phyloP scores from a whole-genome alignment of 1,140 invertebrate species.

The Psilanteris sp. region DNA sequence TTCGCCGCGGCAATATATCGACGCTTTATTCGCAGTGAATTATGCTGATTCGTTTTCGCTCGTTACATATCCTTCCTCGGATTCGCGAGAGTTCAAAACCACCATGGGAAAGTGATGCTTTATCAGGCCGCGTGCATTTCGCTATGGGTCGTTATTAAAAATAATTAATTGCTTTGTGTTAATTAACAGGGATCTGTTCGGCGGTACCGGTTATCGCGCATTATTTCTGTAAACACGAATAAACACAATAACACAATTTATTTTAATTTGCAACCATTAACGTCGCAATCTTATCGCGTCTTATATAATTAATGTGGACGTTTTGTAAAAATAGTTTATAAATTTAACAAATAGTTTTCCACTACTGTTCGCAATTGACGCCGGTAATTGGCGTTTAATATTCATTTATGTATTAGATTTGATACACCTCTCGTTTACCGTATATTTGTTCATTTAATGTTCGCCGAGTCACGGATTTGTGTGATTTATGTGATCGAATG shows the following conservation, averaged over 20 bases:
- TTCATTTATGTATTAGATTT: too few relatives aligned
- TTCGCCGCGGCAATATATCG: slow-evolving; percentile 47
- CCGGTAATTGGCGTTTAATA: too few relatives aligned
- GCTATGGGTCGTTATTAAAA: slow-evolving; percentile 15
- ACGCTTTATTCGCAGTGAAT: slow-evolving; percentile 50
- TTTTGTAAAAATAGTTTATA: too few relatives aligned
- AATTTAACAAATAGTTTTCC: too few relatives aligned
- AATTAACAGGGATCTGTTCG: slow-evolving; percentile 28
- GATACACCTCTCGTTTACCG: too few relatives aligned
- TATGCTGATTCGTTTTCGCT: slow-evolving; percentile 55
- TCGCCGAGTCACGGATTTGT: too few relatives aligned
- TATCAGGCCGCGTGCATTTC: background rate
- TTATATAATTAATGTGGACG: too few relatives aligned
- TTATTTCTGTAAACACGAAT: slow-evolving; percentile 9
- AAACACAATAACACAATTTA: slow-evolving; percentile 10
- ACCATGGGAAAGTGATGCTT: slow-evolving; percentile 41
- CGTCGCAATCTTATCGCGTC: too few relatives aligned
- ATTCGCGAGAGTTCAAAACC: slow-evolving; percentile 26
- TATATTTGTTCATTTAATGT: too few relatives aligned
- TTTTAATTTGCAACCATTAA: slow-evolving; percentile 3
- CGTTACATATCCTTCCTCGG: slow-evolving; percentile 46
- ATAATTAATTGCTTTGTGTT: slow-evolving; percentile 37
- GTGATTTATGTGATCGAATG: too few relatives aligned
- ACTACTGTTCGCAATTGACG: too few relatives aligned
- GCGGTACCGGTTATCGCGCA: slow-evolving; percentile 1